Evolutionary conservation across 2,888 invertebrate species (phyloP).

Genomic region (Ypsolopha scabrella): DNA sequence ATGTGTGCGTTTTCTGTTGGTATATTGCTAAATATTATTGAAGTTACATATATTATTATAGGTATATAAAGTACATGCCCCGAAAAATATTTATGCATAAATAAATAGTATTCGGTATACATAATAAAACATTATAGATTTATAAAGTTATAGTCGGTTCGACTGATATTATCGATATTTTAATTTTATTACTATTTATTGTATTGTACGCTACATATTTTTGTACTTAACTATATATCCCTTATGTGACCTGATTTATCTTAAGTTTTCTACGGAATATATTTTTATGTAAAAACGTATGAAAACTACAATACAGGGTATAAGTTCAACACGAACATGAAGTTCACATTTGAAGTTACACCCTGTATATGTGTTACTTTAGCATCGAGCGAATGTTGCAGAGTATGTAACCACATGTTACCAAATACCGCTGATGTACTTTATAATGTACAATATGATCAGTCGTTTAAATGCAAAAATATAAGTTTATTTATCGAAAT

Average conservation of each 20-base stretch:
- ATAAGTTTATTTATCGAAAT: neutral
- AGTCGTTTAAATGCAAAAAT: neutral
- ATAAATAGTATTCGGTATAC: conserved; percentile 15
- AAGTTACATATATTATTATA: conserved; percentile 23
- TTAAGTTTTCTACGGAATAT: conserved; percentile 52
- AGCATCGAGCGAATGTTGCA: neutral
- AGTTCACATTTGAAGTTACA: neutral
- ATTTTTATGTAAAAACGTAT: conserved; percentile 13
- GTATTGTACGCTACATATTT: conserved; percentile 10
- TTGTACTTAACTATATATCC: conserved; percentile 34
- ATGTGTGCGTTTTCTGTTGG: conserved; percentile 18
- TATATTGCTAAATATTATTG: conserved; percentile 27
- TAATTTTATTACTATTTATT: conserved; percentile 24
- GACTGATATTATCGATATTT: conserved; percentile 32
- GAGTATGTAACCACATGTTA: conserved; percentile 16
- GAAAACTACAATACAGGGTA: neutral
- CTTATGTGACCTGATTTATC: conserved; percentile 69
- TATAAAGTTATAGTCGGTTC: conserved; percentile 21
- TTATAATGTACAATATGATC: conserved; percentile 18
- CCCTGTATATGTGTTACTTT: neutral
- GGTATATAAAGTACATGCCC: conserved; percentile 32
- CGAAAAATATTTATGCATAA: conserved; percentile 18
- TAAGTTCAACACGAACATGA: neutral
- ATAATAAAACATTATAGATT: conserved; percentile 15
- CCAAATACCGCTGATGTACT: conserved; percentile 40